A percentile compares a stretch with the other conserved stretches of the same genome.
These are phyloP conservation scores for Notolabrus celidotus DNA, from an alignment of 2,797 vertebrate genomes.

Conservation along the genomic window DNA sequence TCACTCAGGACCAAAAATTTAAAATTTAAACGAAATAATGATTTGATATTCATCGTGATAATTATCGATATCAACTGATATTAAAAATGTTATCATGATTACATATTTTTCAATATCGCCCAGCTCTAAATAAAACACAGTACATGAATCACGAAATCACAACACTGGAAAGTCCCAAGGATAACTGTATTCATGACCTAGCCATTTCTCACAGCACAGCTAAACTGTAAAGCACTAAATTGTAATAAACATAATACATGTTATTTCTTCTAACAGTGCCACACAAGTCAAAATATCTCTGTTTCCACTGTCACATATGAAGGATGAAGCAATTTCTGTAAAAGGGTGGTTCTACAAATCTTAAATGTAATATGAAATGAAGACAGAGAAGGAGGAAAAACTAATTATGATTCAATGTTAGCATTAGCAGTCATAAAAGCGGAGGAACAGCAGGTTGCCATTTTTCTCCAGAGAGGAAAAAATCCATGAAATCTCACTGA, in stretches of 20 bases:
- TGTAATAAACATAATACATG: too few species aligned
- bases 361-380: neutral
- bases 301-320: constrained; percentile 9
- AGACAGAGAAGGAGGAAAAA: constrained; percentile 4
- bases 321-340: constrained; percentile 3
- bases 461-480: neutral
- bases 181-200: neutral
- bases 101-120: too few species aligned
- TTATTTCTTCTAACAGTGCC: neutral
- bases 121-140: too few species aligned
- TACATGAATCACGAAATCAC: too few species aligned
- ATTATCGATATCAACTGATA: too few species aligned
- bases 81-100: too few species aligned
- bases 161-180: too few species aligned
- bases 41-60: too few species aligned
- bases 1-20: too few species aligned
- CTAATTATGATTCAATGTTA: neutral
- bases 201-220: neutral
- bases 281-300: neutral
- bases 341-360: constrained; percentile 9
- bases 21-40: too few species aligned
- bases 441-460: neutral
- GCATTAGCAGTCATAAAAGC: neutral
- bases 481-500: neutral
- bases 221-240: neutral